Base-by-base conservation (phyloP, 2,797 vertebrate species). In the Sebastes umbrosus region DNA sequence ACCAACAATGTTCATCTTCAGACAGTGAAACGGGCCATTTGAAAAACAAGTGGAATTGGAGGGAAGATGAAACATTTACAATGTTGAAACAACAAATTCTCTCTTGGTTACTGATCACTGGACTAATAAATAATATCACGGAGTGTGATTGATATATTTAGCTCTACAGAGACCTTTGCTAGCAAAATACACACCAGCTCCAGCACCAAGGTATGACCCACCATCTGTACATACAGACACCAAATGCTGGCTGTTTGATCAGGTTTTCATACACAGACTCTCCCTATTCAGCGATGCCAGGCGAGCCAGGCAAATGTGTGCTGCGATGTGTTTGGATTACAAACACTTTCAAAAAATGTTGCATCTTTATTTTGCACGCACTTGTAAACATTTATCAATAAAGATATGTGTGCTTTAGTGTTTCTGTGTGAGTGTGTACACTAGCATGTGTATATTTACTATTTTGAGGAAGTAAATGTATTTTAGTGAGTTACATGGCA, bases 31-130 rank as follows among this genome's bases (percentile, higher is more conserved):
- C 22, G 25, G 65, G 32, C 62, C 59, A 31, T 67, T 82, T 70
- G 25, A 66, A 59, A 77, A 83, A 77, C 62, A 64, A 66, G 74
- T 14, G 55, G 32, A 20, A 25, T 8, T 66, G 24, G 46, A 43
- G 62, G 55, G 60, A 78, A 80, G 52, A 76, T 82, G 11, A 80
- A 87, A 67, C 64, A 80, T 64, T 73, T 78, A 73, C n/a, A 62
- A 12, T 31, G 32, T 70, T 70, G 59, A 75, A 65, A 16, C 43
- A 46, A 74, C 52, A 54, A 14, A 32, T 22, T 74, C 16, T 70
- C 20, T 77, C 25, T 46, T 75, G 65, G 29, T 71, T 71, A 54
- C 32, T 71, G 14, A 83, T 84, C 78, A 63, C 58, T 50, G 13
- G n/a, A 69, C 18, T 59, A 52, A 66, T 66, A 80, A 82, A 76